A percentile compares a stretch with the other conserved stretches of the same genome.
Conservation (phyloP, 2,113 vertebrate species). For the Micronisus gabar region DNA sequence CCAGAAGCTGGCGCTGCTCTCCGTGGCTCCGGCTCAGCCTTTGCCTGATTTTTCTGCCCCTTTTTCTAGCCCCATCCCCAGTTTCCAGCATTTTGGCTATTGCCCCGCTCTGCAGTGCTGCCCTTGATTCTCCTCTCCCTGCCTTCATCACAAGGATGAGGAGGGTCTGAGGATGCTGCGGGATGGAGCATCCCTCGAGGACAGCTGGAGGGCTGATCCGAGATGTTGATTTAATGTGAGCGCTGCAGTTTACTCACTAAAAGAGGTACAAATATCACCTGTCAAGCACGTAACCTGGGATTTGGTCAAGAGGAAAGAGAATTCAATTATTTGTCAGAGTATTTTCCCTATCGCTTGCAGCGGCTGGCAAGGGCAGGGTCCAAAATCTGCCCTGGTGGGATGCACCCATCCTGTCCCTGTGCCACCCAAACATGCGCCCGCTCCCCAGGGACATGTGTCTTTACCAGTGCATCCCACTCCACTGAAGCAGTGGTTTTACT, state of each 20-base stretch:
- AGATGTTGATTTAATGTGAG: fast-evolving
- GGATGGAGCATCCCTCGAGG: background rate
- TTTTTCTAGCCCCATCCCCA: background rate
- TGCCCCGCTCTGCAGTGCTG: background rate
- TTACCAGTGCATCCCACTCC: background rate
- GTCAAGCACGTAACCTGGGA: background rate
- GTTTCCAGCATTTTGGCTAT: background rate
- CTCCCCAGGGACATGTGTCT: background rate
- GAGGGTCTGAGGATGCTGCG: background rate
- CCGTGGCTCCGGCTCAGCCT: fast-evolving
- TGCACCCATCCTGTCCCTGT: background rate
- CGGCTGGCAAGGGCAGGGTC: background rate
- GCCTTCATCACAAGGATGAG: background rate
- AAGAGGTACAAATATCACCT: background rate
- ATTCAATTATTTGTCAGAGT: background rate
- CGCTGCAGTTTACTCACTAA: fast-evolving
- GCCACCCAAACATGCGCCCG: fast-evolving
- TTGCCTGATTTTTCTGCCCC: background rate
- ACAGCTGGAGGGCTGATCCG: fast-evolving
- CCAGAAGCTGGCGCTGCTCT: background rate
- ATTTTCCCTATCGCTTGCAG: fast-evolving
- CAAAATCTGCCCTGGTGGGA: fast-evolving
- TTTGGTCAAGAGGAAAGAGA: background rate
- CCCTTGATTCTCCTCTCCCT: too few relatives aligned
- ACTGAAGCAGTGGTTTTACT: background rate